Conservation (phyloP, 2,888 invertebrate genomes). For the Acronicta alni region DNA sequence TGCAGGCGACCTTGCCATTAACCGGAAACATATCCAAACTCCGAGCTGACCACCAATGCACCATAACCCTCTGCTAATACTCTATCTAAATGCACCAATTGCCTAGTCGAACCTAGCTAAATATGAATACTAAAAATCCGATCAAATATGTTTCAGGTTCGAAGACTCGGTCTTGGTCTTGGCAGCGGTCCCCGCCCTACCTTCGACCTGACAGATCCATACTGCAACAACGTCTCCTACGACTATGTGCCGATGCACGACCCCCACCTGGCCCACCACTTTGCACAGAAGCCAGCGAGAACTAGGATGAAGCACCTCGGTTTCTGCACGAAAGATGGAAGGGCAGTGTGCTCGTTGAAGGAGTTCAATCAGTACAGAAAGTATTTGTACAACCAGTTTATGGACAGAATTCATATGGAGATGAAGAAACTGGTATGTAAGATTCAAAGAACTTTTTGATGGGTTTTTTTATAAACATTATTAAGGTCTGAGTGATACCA, state of each 20-base stretch:
- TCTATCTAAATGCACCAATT: no score
- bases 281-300: slow-evolving; percentile 77
- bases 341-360: slow-evolving; percentile 90
- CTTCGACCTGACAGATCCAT: slow-evolving; percentile 83
- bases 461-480: no score
- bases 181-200: slow-evolving; percentile 71
- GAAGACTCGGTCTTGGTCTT: slow-evolving; percentile 80
- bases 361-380: slow-evolving; percentile 91
- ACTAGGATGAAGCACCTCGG: slow-evolving; percentile 86
- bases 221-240: slow-evolving; percentile 83
- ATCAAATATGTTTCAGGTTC: slow-evolving; percentile 67
- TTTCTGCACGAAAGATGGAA: slow-evolving; percentile 88
- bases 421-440: slow-evolving; percentile 76
- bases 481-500: no score
- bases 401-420: slow-evolving; percentile 86
- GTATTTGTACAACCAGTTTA: slow-evolving; percentile 88
- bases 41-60: no score
- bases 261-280: slow-evolving; percentile 88
- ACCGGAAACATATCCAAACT: no score
- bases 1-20: no score
- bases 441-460: no score
- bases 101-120: no score
- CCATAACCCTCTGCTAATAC: no score
- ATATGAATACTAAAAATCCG: neutral
- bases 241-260: slow-evolving; percentile 90